Base-by-base conservation (phyloP, 2,797 vertebrate species). In the Halcyon chelicuti region DNA sequence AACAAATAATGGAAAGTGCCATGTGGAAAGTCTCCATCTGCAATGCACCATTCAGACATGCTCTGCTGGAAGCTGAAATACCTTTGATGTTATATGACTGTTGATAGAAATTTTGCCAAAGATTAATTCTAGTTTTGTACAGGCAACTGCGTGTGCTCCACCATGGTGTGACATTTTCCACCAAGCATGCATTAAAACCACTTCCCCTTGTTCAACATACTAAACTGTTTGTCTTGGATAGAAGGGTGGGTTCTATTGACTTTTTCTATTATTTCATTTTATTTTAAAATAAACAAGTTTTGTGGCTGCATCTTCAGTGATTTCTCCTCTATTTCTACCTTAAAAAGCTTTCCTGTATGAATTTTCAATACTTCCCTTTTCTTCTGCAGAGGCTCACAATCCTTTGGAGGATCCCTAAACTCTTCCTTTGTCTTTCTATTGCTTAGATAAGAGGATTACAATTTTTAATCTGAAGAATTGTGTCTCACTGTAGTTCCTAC, bases 101-200 rank as follows among this genome's bases (percentile, higher is more conserved):
- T 21, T 87, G 51, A 67, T 9, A 84, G 86, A 95, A 75, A 75
- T 68, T 71, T 63, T 75, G 17, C 22, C 46, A 85, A 63, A 90
- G 19, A 71, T 8, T 12, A 62, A 86, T 74, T 75, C 29, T 54
- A 35, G 17, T 72, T 68, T 92, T 62, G 40, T 52, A 46, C 31
- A 72, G 31, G 26, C 28, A 78, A 20, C 12, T 12, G 26, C 13
- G 29, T 52, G 26, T 76, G 28, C 31, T 54, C 54, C 35, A 52
- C 26, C 9, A 11, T 3, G 52, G 29, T 28, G 19, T 44, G 35
- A 60, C 3, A 31, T 61, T 90, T 90, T 63, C 25, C 29, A 39
- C 15, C 23, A 76, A 29, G 47, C 86, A 46, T 16, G 12, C 3
- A 17, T 25, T 42, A 55, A 58, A 77, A 78, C 13, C 6, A 39